Evolutionary conservation across 2,113 vertebrate species (phyloP).

Genomic region (Sorex fumeus): DNA sequence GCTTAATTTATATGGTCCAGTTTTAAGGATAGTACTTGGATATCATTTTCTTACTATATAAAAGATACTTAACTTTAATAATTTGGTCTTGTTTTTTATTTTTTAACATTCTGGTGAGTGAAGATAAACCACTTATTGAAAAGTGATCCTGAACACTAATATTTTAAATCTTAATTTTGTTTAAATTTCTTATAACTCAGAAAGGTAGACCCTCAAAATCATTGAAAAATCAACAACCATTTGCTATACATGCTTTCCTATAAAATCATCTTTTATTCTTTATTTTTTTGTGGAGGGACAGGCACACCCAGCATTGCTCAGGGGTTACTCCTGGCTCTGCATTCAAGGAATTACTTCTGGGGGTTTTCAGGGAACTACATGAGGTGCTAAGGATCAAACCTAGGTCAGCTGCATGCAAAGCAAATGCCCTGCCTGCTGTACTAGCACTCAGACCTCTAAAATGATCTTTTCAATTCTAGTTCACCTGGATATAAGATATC

Average conservation of each 20-base stretch:
- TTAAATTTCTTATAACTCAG: slow-evolving; percentile 60
- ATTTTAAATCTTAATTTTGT: background rate
- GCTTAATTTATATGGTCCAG: slow-evolving; percentile 39
- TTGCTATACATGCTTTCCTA: slow-evolving; percentile 65
- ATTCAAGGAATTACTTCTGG: too few relatives aligned
- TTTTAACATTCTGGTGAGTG: slow-evolving; percentile 14
- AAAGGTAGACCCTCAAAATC: slow-evolving; percentile 63
- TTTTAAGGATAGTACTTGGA: slow-evolving; percentile 12
- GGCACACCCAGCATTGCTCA: too few relatives aligned
- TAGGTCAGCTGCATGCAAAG: too few relatives aligned
- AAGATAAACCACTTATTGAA: slow-evolving; percentile 66
- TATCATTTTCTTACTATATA: slow-evolving; percentile 8
- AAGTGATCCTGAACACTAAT: background rate
- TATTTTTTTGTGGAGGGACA: too few relatives aligned
- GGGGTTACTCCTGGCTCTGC: too few relatives aligned
- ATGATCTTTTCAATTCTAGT: slow-evolving; percentile 80
- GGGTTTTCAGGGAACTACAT: too few relatives aligned
- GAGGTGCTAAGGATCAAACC: too few relatives aligned
- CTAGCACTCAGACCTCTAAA: slow-evolving; percentile 4
- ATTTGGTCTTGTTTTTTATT: slow-evolving; percentile 34
- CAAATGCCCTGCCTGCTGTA: too few relatives aligned
- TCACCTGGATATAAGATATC: slow-evolving; percentile 75
- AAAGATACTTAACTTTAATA: slow-evolving; percentile 55
- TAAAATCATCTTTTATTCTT: background rate
- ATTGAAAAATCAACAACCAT: slow-evolving; percentile 77